Evolutionary conservation across 2,113 vertebrate genomes (phyloP).

Genomic region (Poeciliopsis retropinna): DNA sequence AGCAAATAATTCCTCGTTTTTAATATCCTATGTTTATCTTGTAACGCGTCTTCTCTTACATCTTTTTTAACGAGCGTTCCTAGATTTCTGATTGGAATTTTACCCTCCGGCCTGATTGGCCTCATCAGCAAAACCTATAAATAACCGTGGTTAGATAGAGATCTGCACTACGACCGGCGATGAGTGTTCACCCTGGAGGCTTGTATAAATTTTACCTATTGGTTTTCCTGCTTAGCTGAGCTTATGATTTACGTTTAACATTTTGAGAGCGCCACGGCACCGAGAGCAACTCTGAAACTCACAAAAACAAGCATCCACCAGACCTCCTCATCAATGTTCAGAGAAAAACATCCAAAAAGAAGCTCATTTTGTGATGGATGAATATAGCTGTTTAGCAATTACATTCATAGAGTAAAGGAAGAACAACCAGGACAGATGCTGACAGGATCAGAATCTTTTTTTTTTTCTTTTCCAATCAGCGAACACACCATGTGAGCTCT

Average conservation of each 20-base stretch:
- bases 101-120: neutral
- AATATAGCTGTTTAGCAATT: too few species aligned
- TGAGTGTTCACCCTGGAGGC: constrained; percentile 5
- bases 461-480: neutral
- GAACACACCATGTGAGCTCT: neutral
- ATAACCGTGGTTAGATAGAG: constrained; percentile 41
- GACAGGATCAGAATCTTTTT: neutral
- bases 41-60: too few species aligned
- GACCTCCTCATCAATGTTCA: too few species aligned
- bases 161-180: constrained; percentile 26
- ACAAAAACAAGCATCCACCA: neutral
- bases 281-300: neutral
- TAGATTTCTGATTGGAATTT: too few species aligned
- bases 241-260: neutral
- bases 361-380: neutral
- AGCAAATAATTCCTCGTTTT: neutral
- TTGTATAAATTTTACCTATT: too few species aligned
- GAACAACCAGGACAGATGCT: too few species aligned
- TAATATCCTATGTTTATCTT: neutral
- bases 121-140: constrained; percentile 26
- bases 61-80: too few species aligned
- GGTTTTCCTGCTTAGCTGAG: neutral
- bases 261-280: neutral
- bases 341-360: neutral
- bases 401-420: too few species aligned